Conservation (phyloP, 2,888 invertebrate species). For the Euphydryas editha region DNA sequence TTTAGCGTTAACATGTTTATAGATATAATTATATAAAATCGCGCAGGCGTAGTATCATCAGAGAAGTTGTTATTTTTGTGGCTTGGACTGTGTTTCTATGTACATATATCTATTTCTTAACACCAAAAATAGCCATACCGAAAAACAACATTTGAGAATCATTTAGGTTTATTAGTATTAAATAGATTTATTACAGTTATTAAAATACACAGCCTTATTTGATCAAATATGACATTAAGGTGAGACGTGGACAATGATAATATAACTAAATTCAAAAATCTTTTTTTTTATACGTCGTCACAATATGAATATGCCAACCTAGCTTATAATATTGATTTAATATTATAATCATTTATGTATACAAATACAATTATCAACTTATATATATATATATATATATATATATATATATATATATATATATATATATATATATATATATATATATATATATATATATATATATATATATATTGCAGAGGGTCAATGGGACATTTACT, state of each 20-base stretch:
- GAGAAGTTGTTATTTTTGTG: constrained; percentile 16
- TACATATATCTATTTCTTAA: neutral
- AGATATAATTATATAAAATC: constrained; percentile 18
- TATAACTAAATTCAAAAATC: neutral
- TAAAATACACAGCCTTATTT: constrained; percentile 16
- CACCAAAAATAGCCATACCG: neutral
- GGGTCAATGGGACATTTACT: neutral
- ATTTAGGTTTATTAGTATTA: constrained; percentile 1
- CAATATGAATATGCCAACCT: neutral
- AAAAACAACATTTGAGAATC: neutral
- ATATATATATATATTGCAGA: neutral
- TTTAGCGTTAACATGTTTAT: constrained; percentile 23
- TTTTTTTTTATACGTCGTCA: neutral
- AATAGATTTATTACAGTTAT: neutral
- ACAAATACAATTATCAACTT: too few relatives aligned
- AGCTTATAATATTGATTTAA: neutral
- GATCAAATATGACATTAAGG: constrained; percentile 14
- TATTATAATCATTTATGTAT: neutral
- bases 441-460: too few relatives aligned
- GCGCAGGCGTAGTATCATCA: constrained; percentile 29
- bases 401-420: too few relatives aligned
- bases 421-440: too few relatives aligned
- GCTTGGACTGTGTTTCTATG: neutral
- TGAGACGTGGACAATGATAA: neutral
- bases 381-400: too few relatives aligned